Percentiles rank a stretch among this genome's conserved stretches.
phyloP scores from a whole-genome alignment of 2,113 vertebrate genomes.

The Cettia cetti region DNA sequence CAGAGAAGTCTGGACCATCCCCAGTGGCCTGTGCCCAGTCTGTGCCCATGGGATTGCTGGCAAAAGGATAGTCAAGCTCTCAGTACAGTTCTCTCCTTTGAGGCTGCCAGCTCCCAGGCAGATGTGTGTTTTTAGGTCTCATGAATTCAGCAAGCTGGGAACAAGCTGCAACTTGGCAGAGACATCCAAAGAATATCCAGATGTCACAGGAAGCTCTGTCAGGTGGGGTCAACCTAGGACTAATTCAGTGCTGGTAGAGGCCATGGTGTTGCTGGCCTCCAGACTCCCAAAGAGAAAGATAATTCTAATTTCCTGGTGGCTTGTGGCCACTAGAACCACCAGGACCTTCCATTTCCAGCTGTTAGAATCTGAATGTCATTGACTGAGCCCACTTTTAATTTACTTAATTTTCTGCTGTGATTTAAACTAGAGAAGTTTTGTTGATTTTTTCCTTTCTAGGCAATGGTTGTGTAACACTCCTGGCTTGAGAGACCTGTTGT shows the following conservation, averaged over 20 bases:
- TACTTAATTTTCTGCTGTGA: neutral
- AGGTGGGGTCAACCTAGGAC: neutral
- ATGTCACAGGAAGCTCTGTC: constrained; percentile 23
- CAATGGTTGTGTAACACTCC: neutral
- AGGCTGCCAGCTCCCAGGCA: neutral
- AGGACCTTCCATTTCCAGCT: neutral
- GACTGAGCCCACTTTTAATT: neutral
- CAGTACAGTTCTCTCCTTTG: neutral
- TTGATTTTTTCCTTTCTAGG: constrained; percentile 1
- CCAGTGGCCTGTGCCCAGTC: accelerated
- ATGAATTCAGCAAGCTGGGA: constrained; percentile 8
- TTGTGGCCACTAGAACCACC: neutral
- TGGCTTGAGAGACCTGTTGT: neutral
- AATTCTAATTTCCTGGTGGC: neutral
- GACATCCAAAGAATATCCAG: constrained; percentile 22
- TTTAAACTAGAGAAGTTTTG: neutral
- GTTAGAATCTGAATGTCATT: neutral
- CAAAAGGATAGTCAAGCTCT: neutral
- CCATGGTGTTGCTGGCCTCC: neutral
- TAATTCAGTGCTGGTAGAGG: neutral
- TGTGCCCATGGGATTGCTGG: neutral
- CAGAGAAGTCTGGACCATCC: neutral
- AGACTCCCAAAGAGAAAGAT: neutral
- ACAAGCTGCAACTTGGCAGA: constrained; percentile 6
- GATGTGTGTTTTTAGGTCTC: neutral